These are phyloP conservation scores for Tokudaia muenninki DNA, from an alignment of 2,797 vertebrate genomes.

Conservation along the genomic window DNA sequence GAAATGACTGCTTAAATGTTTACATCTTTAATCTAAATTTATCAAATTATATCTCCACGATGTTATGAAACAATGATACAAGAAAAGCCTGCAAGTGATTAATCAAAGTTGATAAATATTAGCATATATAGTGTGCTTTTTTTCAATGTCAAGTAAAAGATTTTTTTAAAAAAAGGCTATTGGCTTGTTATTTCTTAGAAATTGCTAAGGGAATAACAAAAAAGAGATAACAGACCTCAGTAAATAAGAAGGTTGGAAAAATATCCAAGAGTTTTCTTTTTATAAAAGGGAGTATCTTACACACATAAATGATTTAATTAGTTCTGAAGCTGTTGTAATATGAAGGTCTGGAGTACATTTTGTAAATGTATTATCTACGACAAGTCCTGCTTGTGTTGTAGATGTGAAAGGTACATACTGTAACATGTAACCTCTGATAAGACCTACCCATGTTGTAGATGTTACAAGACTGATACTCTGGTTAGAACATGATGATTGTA, in stretches of 20 bases:
- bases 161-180: not conserved
- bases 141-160: not conserved
- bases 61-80: not conserved
- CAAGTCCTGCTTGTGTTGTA: not conserved
- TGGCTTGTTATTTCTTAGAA: not conserved
- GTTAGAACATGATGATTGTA: no score
- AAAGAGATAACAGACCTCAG: not conserved
- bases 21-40: not conserved
- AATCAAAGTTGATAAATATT: not conserved
- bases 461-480: not conserved
- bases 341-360: not conserved
- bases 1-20: not conserved
- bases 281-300: not conserved
- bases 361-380: not conserved
- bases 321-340: not conserved
- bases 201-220: not conserved
- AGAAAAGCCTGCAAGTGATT: not conserved
- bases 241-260: not conserved
- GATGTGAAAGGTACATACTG: not conserved
- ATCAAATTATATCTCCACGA: not conserved
- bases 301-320: not conserved
- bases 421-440: not conserved
- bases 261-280: not conserved
- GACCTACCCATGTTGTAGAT: rapidly evolving
- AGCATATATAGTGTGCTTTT: not conserved